A percentile compares a stretch with the other conserved stretches of the same genome.
These are phyloP conservation scores for Xerus inauris DNA, from an alignment of 2,113 vertebrate genomes.

Conservation along the genomic window DNA sequence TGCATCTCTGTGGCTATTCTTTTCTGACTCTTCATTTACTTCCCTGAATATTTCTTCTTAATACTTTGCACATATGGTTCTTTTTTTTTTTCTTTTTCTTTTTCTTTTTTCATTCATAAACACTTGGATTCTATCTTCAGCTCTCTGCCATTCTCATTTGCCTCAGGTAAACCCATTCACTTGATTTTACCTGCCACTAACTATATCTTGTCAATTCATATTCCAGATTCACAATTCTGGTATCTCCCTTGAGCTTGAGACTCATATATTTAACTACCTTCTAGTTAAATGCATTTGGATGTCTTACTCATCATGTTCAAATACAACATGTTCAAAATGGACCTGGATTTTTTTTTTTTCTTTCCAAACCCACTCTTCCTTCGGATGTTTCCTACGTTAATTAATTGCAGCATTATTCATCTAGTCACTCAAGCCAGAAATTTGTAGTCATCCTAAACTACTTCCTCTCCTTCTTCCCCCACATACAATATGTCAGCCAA, in stretches of 20 bases:
- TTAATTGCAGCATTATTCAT: conserved; percentile 61
- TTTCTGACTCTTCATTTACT: neutral
- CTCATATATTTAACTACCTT: neutral
- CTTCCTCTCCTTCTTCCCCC: conserved; percentile 41
- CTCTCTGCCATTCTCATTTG: neutral
- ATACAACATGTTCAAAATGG: conserved; percentile 34
- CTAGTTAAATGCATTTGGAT: neutral
- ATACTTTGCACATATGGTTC: neutral
- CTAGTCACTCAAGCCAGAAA: conserved; percentile 18
- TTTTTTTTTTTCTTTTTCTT: neutral
- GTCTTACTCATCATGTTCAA: conserved; percentile 47
- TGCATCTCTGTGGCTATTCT: neutral
- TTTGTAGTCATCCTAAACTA: conserved; percentile 42
- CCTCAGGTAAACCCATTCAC: neutral
- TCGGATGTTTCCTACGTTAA: conserved; percentile 39
- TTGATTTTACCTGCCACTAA: neutral
- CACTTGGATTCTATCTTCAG: neutral
- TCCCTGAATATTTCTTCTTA: neutral
- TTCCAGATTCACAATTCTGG: neutral
- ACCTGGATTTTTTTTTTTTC: conserved; percentile 6
- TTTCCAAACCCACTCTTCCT: conserved; percentile 60
- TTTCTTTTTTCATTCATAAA: neutral
- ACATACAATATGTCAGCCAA: conserved; percentile 1
- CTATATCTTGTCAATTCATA: neutral
- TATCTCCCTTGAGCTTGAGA: neutral